phyloP scores from a whole-genome alignment of 1,140 invertebrate genomes.

The Drosophila seguyi region DNA sequence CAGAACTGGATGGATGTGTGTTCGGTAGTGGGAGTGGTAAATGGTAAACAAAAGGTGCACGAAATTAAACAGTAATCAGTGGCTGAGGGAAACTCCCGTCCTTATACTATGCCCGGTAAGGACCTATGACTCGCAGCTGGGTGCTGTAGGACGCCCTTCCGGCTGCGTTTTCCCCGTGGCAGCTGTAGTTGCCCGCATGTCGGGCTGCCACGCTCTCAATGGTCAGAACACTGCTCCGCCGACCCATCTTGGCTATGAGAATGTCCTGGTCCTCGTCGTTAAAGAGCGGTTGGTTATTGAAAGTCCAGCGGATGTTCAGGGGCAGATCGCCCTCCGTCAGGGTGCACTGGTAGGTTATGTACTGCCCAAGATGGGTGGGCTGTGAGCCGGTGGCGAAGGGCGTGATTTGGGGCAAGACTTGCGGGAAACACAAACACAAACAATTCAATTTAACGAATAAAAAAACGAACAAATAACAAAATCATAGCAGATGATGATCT shows the following conservation, averaged over 20 bases:
- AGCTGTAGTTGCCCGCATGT: constrained; percentile 90
- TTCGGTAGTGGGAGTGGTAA: constrained; percentile 45
- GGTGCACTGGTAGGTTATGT: constrained; percentile 87
- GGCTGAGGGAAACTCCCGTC: constrained; percentile 5
- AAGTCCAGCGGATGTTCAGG: constrained; percentile 92
- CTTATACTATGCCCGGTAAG: constrained; percentile 1
- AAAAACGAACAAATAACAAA: constrained; percentile 27
- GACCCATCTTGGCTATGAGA: constrained; percentile 85
- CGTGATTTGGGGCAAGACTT: constrained; percentile 88
- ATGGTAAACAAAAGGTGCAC: constrained; percentile 45
- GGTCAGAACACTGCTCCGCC: constrained; percentile 89
- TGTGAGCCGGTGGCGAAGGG: constrained; percentile 88
- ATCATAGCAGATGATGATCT: not conserved
- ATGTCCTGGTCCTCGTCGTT: constrained; percentile 85
- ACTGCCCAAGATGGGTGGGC: constrained; percentile 88
- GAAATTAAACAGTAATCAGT: constrained; percentile 39
- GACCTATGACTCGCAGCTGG: constrained; percentile 85
- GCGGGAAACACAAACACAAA: constrained; percentile 17
- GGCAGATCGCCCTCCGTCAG: constrained; percentile 93
- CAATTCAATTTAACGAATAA: constrained; percentile 1
- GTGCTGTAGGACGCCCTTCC: constrained; percentile 87
- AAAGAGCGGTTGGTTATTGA: constrained; percentile 87
- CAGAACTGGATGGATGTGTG: constrained; percentile 86
- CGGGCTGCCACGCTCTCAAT: constrained; percentile 90
- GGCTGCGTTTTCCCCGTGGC: constrained; percentile 91